These are phyloP conservation scores for Gnathonemus echidnorhynchus DNA, from an alignment of 2,113 vertebrate genomes.

Conservation along the genomic window DNA sequence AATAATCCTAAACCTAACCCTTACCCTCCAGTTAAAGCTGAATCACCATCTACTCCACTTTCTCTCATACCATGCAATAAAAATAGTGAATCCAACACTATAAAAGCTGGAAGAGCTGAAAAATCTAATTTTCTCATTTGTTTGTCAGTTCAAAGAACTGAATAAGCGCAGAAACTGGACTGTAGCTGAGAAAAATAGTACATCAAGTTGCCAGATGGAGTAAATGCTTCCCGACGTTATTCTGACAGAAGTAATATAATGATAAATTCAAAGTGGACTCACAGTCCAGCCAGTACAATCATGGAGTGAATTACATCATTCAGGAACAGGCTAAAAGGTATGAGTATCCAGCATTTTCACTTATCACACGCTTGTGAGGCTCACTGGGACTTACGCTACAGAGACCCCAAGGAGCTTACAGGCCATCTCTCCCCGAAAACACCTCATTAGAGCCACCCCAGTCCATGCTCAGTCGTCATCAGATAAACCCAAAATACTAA, in stretches of 20 bases:
- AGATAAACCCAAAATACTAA: not conserved
- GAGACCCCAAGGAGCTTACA: not conserved
- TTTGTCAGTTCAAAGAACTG: not conserved
- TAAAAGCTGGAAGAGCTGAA: not conserved
- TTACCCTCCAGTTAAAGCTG: not conserved
- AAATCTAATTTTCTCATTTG: not conserved
- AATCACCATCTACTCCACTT: not conserved
- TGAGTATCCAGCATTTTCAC: not conserved
- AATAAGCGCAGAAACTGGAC: not conserved
- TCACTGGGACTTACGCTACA: not conserved
- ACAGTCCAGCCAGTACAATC: not conserved
- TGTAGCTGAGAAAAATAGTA: not conserved
- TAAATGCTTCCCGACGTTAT: not conserved
- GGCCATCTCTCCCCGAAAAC: not conserved
- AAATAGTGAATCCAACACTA: not conserved
- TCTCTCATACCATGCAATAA: not conserved
- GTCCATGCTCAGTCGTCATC: not conserved
- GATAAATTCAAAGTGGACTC: not conserved
- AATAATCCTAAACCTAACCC: not conserved
- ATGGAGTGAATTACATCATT: not conserved
- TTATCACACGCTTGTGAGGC: not conserved
- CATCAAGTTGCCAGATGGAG: not conserved
- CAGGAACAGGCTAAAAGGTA: not conserved
- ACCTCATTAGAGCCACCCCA: not conserved
- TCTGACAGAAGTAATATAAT: not conserved